Percentiles rank a stretch among this genome's conserved stretches.
phyloP scores from a whole-genome alignment of 2,113 vertebrate species.

The Oreotragus oreotragus region DNA sequence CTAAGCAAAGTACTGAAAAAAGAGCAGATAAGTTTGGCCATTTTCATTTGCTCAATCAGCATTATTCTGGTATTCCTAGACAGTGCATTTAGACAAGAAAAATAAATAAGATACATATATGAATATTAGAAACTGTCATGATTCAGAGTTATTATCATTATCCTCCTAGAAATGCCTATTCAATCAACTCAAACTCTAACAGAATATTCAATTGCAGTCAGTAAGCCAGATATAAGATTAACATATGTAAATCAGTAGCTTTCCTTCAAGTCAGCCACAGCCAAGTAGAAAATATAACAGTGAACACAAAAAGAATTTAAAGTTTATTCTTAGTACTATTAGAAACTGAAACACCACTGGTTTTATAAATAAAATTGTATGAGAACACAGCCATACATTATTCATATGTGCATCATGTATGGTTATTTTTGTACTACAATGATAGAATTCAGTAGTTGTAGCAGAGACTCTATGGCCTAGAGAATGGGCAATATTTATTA shows the following conservation, averaged over 20 bases:
- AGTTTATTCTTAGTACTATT: neutral
- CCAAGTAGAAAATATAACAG: constrained; percentile 9
- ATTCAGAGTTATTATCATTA: constrained; percentile 3
- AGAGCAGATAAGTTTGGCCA: neutral
- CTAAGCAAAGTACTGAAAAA: neutral
- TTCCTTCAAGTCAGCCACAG: neutral
- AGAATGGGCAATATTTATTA: neutral
- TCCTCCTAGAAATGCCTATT: neutral
- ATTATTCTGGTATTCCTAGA: constrained; percentile 8
- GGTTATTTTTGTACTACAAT: neutral
- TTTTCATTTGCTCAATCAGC: neutral
- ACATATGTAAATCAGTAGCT: neutral
- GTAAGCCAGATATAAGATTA: neutral
- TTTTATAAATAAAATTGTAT: constrained; percentile 34
- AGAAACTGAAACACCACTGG: neutral
- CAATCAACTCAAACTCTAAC: neutral
- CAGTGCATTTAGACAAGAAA: constrained; percentile 30
- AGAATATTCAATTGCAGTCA: neutral
- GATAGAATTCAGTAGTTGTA: neutral
- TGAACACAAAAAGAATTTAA: neutral
- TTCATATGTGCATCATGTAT: neutral
- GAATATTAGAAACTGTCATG: neutral
- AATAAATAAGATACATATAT: neutral
- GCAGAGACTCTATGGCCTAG: neutral
- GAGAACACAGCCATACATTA: neutral